A percentile compares a stretch with the other conserved stretches of the same genome.
Evolutionary conservation across 2,888 invertebrate species (phyloP).

Genomic region (Lamellibrachia satsuma): DNA sequence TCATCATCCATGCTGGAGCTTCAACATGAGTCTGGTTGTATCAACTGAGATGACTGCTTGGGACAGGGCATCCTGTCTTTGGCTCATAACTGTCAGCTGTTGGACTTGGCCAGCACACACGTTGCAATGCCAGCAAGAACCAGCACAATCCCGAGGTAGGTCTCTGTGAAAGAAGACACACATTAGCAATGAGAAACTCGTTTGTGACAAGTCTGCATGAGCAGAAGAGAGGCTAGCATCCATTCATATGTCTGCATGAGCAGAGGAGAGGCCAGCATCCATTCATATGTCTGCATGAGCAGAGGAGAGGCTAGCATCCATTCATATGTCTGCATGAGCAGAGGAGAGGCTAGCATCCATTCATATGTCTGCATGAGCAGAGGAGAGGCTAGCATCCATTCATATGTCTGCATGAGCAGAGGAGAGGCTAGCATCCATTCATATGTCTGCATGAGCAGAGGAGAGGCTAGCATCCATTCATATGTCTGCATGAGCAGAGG

Average conservation of each 20-base stretch:
- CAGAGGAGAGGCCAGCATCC: no score
- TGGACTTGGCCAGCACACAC: conserved; percentile 35
- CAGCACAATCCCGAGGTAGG: conserved; percentile 34
- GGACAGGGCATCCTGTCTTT: neutral
- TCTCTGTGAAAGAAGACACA: conserved; percentile 29
- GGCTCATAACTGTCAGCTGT: neutral
- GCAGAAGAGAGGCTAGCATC: neutral
- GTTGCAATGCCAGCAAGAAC: conserved; percentile 35
- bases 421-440: no score
- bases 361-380: no score
- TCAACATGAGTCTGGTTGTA: neutral
- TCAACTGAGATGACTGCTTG: neutral
- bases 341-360: no score
- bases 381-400: neutral
- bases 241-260: no score
- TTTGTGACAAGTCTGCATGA: neutral
- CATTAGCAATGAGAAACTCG: neutral
- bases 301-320: neutral
- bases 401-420: no score
- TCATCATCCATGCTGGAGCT: neutral
- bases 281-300: no score
- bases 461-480: neutral
- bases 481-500: no score
- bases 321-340: no score
- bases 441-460: neutral